phyloP scores from a whole-genome alignment of 1,140 invertebrate genomes.

The Nymphalis io region DNA sequence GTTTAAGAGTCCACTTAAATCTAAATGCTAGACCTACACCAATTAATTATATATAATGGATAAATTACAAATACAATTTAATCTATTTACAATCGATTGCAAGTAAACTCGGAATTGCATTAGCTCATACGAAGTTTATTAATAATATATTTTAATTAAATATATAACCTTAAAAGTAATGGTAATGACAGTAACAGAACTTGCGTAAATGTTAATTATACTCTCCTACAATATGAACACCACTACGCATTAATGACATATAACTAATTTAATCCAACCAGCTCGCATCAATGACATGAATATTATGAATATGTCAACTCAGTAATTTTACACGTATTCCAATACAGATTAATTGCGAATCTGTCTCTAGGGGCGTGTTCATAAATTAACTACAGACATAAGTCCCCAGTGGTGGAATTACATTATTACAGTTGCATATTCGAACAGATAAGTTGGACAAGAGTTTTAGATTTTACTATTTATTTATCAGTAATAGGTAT shows the following conservation, averaged over 20 bases:
- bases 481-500: too few species aligned
- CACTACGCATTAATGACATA: neutral
- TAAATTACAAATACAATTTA: too few species aligned
- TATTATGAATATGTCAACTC: conserved; percentile 20
- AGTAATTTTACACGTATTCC: conserved; percentile 24
- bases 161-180: too few species aligned
- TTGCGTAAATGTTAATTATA: too few species aligned
- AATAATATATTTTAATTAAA: too few species aligned
- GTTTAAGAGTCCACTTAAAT: too few species aligned
- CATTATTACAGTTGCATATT: conserved; percentile 22
- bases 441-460: neutral
- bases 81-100: too few species aligned
- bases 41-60: too few species aligned
- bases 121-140: too few species aligned
- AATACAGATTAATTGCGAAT: conserved; percentile 30
- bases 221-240: neutral
- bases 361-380: conserved; percentile 24
- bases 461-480: neutral
- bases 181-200: too few species aligned
- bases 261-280: conserved; percentile 14
- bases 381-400: conserved; percentile 27
- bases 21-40: too few species aligned
- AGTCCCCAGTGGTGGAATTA: conserved; percentile 14
- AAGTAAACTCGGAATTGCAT: too few species aligned
- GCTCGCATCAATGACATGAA: conserved; percentile 10